phyloP scores from a whole-genome alignment of 2,797 vertebrate genomes.

The Myiotriccus ornatus region DNA sequence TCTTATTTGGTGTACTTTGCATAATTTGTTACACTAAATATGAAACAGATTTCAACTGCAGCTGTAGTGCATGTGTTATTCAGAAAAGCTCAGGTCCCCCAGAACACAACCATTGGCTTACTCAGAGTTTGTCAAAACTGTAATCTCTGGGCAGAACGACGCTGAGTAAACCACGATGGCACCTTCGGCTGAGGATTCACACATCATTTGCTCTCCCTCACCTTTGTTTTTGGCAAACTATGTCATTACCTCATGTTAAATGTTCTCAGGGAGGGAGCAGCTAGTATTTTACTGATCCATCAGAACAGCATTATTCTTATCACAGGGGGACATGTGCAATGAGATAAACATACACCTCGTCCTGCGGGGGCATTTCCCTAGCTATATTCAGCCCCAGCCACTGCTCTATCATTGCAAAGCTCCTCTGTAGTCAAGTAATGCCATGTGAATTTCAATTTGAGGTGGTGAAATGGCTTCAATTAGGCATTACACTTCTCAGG shows the following conservation, averaged over 20 bases:
- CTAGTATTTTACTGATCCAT: neutral
- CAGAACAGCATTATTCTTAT: neutral
- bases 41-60: conserved; percentile 69
- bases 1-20: conserved; percentile 71
- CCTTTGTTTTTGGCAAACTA: neutral
- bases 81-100: neutral
- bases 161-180: neutral
- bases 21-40: conserved; percentile 73
- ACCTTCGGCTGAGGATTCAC: neutral
- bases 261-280: neutral
- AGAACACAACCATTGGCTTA: neutral
- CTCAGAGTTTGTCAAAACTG: neutral
- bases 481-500: neutral
- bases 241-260: neutral
- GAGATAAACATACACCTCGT: neutral
- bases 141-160: neutral
- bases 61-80: conserved; percentile 40
- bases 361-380: neutral
- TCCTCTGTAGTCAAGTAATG: neutral
- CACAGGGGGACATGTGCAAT: neutral
- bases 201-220: neutral
- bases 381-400: neutral
- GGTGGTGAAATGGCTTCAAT: neutral
- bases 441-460: neutral
- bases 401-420: neutral